Percentiles rank a stretch among this genome's conserved stretches.
phyloP scores from a whole-genome alignment of 1,140 invertebrate species.

The Chironomus striatipennis region DNA sequence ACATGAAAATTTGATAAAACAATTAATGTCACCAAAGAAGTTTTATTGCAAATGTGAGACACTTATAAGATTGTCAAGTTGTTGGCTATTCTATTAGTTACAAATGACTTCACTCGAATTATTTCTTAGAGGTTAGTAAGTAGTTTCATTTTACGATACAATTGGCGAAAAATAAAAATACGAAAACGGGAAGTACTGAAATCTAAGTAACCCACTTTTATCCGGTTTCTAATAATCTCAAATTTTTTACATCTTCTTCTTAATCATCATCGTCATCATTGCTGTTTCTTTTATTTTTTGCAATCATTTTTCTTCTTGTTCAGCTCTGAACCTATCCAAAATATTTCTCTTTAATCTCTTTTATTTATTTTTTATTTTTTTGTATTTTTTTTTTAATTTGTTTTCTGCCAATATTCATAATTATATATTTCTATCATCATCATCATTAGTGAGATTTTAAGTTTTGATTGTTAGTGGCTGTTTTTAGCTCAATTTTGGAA shows the following conservation, averaged over 20 bases:
- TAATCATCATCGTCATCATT: no score
- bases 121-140: not conserved
- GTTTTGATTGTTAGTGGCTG: no score
- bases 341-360: no score
- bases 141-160: not conserved
- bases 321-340: no score
- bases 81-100: not conserved
- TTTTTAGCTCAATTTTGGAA: no score
- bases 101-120: not conserved
- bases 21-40: slow-evolving; percentile 13
- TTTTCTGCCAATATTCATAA: no score
- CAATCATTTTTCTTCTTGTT: no score
- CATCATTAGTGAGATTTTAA: no score
- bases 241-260: not conserved
- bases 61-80: not conserved
- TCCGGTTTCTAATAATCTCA: slow-evolving; percentile 3
- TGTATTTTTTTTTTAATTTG: no score
- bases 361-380: no score
- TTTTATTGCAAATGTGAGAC: slow-evolving; percentile 7
- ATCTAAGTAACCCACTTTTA: slow-evolving; percentile 3
- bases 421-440: no score
- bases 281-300: no score
- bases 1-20: slow-evolving; percentile 14
- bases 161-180: not conserved
- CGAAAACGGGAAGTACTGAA: slow-evolving; percentile 22